These are phyloP conservation scores for Cryptotis parvus DNA, from an alignment of 2,113 vertebrate species.

Conservation along the genomic window DNA sequence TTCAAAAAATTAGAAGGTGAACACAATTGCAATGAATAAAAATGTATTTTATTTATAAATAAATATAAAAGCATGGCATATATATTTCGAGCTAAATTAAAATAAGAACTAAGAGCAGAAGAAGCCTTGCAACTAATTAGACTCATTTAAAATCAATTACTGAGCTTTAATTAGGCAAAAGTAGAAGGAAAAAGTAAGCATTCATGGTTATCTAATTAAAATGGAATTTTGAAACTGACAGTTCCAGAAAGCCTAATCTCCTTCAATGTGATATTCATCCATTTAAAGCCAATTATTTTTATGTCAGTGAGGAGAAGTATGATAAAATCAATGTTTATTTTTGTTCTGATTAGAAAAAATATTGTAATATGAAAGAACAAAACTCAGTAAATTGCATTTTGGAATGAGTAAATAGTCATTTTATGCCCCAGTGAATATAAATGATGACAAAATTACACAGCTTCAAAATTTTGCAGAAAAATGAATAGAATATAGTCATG, in stretches of 20 bases:
- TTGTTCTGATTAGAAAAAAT: not conserved
- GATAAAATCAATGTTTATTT: slow-evolving; percentile 1
- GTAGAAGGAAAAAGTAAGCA: not conserved
- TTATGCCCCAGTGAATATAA: not conserved
- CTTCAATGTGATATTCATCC: not conserved
- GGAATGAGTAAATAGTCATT: not conserved
- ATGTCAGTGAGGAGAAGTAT: not conserved
- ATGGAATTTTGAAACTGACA: slow-evolving; percentile 49
- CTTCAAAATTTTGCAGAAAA: not conserved
- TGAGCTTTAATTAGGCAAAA: slow-evolving; percentile 72
- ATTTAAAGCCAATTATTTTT: slow-evolving; percentile 50
- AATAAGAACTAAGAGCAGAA: slow-evolving; percentile 29
- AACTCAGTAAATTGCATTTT: not conserved
- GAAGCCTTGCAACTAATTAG: slow-evolving; percentile 51
- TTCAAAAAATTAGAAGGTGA: not conserved
- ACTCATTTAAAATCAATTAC: slow-evolving; percentile 66
- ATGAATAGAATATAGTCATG: not conserved
- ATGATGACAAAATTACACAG: not conserved
- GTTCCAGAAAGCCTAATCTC: slow-evolving; percentile 66
- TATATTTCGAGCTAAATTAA: not conserved
- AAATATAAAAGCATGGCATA: not conserved
- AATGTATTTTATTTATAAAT: not conserved
- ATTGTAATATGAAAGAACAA: not conserved
- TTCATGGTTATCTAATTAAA: slow-evolving; percentile 59
- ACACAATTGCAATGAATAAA: not conserved